Conservation (phyloP, 2,888 invertebrate species). For the Eucera pruinosa region DNA sequence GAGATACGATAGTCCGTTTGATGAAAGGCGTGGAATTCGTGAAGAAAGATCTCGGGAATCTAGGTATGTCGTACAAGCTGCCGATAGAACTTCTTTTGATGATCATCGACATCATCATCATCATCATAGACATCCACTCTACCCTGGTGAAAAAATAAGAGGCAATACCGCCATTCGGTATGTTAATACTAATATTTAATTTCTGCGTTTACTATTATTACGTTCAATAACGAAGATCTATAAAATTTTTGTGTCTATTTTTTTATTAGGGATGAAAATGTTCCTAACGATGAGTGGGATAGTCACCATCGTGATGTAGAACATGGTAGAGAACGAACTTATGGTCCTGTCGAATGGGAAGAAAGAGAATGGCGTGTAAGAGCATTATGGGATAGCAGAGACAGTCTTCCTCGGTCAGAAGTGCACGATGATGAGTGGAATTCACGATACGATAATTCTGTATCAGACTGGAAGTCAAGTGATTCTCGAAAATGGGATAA, state of each 20-base stretch:
- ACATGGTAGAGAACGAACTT: slow-evolving; percentile 77
- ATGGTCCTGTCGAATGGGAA: slow-evolving; percentile 79
- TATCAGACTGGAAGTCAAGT: slow-evolving; percentile 81
- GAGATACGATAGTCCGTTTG: slow-evolving; percentile 84
- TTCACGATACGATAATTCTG: slow-evolving; percentile 79
- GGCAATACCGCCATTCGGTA: slow-evolving; percentile 67
- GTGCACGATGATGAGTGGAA: slow-evolving; percentile 83
- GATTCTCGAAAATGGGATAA: slow-evolving; percentile 82
- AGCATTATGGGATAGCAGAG: slow-evolving; percentile 80
- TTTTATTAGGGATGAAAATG: slow-evolving; percentile 76
- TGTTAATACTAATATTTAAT: not conserved
- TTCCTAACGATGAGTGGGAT: slow-evolving; percentile 80
- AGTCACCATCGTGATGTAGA: slow-evolving; percentile 80
- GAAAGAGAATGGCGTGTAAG: slow-evolving; percentile 81
- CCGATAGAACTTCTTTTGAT: slow-evolving; percentile 71
- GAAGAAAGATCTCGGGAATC: slow-evolving; percentile 82
- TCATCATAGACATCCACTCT: slow-evolving; percentile 74
- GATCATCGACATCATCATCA: slow-evolving; percentile 76
- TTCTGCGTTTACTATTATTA: slow-evolving; percentile 4
- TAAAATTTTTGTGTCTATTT: slow-evolving; percentile 7
- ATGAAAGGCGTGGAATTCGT: slow-evolving; percentile 80
- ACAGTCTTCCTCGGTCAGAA: slow-evolving; percentile 81
- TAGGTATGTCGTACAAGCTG: slow-evolving; percentile 75
- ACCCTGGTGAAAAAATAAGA: slow-evolving; percentile 76
- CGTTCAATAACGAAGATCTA: too few relatives aligned